phyloP scores from a whole-genome alignment of 2,797 vertebrate genomes.

The Dipus sagitta region DNA sequence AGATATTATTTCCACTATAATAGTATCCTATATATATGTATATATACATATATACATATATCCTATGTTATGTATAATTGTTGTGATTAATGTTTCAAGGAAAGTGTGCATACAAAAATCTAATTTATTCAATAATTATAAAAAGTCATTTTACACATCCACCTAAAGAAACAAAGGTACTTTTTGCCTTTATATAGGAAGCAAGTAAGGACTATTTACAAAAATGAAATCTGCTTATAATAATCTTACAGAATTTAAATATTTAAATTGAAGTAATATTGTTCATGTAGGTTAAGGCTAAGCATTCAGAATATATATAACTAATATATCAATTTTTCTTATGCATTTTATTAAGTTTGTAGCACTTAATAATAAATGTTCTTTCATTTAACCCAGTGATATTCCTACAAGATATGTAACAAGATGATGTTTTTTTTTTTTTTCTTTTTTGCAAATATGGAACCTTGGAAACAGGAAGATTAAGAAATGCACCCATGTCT shows the following conservation, averaged over 20 bases:
- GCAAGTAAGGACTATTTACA: not conserved
- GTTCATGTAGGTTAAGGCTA: not conserved
- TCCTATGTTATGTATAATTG: not conserved
- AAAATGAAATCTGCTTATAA: not conserved
- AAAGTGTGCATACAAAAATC: not conserved
- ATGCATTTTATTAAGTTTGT: not conserved
- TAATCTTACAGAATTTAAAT: slow-evolving; percentile 32
- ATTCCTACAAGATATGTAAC: not conserved
- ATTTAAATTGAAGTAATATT: not conserved
- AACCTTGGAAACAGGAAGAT: not conserved
- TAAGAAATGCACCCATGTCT: not conserved
- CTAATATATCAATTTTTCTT: not conserved
- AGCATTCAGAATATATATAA: not conserved
- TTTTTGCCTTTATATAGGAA: not conserved
- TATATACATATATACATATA: not conserved
- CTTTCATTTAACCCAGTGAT: not conserved
- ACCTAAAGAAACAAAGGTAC: not conserved
- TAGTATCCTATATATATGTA: not conserved
- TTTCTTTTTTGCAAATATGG: not conserved
- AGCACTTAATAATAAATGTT: not conserved
- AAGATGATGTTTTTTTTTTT: not conserved
- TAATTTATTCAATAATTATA: not conserved
- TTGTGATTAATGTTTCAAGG: slow-evolving; percentile 18
- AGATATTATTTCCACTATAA: not conserved
- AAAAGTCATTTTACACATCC: not conserved